phyloP scores from a whole-genome alignment of 2,113 vertebrate species.

The Amazona guildingii region DNA sequence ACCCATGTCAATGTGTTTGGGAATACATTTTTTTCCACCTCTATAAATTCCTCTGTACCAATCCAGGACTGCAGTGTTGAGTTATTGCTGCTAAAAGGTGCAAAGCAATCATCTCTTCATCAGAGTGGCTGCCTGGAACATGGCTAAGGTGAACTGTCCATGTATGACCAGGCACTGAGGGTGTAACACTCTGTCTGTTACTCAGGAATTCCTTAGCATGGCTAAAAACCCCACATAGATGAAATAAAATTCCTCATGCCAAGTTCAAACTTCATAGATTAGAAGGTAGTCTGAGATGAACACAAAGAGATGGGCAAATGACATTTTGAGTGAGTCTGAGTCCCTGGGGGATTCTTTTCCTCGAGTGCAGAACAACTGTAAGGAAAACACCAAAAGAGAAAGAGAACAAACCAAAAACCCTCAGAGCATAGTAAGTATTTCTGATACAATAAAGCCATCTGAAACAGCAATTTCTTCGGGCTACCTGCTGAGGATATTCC shows the following conservation, averaged over 20 bases:
- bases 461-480: neutral
- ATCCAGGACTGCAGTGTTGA: conserved; percentile 78
- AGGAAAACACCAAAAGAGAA: neutral
- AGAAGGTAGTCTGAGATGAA: neutral
- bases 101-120: neutral
- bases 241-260: neutral
- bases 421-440: accelerated
- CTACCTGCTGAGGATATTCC: neutral
- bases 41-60: conserved; percentile 77
- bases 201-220: neutral
- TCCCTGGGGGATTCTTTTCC: neutral
- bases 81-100: neutral
- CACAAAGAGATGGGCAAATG: neutral
- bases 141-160: neutral
- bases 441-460: neutral
- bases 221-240: neutral
- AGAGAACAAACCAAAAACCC: neutral
- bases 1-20: neutral
- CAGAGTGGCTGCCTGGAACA: neutral
- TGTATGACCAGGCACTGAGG: neutral
- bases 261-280: neutral
- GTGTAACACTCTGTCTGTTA: accelerated
- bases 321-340: neutral
- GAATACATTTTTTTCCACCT: conserved; percentile 11
- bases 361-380: neutral